A percentile compares a stretch with the other conserved stretches of the same genome.
Evolutionary conservation across 2,113 vertebrate species (phyloP).

Genomic region (Caretta caretta): DNA sequence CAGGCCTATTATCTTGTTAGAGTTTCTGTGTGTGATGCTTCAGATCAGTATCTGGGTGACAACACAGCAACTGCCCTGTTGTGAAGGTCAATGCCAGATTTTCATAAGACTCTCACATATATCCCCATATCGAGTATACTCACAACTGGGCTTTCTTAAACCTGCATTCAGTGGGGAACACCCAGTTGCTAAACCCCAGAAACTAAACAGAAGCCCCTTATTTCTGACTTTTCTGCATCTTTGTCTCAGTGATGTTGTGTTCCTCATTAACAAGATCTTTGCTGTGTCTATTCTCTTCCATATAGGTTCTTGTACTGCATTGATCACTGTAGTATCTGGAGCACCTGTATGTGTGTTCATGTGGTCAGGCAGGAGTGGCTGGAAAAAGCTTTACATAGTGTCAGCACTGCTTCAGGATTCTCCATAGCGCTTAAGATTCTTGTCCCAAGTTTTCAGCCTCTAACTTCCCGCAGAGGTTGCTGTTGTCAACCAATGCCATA

Average conservation of each 20-base stretch:
- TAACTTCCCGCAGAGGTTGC: not conserved
- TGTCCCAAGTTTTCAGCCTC: not conserved
- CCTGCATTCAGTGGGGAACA: not conserved
- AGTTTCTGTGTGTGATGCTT: rapidly evolving
- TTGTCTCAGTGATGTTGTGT: not conserved
- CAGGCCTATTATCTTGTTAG: not conserved
- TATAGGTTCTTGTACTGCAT: too few relatives aligned
- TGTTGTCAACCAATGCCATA: not conserved
- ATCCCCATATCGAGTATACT: not conserved
- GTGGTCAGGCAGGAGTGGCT: not conserved
- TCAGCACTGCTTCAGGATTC: not conserved
- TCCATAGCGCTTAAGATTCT: not conserved
- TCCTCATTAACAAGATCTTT: not conserved
- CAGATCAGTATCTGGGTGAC: not conserved
- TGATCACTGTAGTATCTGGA: too few relatives aligned
- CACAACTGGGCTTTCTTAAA: not conserved
- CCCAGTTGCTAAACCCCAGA: not conserved
- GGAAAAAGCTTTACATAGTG: rapidly evolving
- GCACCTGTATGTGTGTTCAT: not conserved
- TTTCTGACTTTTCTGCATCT: not conserved
- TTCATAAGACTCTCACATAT: not conserved
- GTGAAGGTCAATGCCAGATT: not conserved
- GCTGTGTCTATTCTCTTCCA: not conserved
- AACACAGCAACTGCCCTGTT: not conserved
- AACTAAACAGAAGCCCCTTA: not conserved